Evolutionary conservation across 92 coral and sea anemone species (phyloP).

Genomic region (Parazoanthus darwini): DNA sequence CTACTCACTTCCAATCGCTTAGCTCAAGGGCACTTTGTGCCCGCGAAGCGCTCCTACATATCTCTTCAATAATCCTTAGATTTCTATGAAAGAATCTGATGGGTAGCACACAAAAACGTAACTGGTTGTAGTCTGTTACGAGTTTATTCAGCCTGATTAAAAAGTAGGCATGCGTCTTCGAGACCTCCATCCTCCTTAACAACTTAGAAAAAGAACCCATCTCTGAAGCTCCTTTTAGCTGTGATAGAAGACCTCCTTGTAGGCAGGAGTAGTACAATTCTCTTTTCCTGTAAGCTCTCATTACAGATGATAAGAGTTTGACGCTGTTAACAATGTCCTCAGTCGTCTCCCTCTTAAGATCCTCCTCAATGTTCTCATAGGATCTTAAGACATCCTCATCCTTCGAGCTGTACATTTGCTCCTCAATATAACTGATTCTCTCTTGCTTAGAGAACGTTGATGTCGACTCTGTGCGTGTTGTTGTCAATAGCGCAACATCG

Average conservation of each 20-base stretch:
- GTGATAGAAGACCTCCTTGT: conserved; percentile 1
- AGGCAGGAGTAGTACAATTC: conserved; percentile 1
- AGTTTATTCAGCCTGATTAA: background rate
- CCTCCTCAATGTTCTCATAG: conserved; percentile 5
- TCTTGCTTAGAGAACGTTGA: conserved; percentile 13
- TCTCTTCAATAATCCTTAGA: background rate
- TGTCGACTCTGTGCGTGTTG: conserved; percentile 15
- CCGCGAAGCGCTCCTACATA: background rate
- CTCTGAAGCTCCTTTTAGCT: background rate
- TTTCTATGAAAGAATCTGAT: background rate
- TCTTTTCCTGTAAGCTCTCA: background rate
- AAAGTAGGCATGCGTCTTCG: background rate
- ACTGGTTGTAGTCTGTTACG: background rate
- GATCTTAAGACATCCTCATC: conserved; percentile 9
- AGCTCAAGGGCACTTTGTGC: too few relatives aligned
- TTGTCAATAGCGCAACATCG: conserved; percentile 10
- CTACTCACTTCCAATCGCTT: too few relatives aligned
- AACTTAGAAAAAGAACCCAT: too few relatives aligned
- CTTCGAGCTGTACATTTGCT: conserved; percentile 14
- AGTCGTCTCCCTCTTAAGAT: background rate
- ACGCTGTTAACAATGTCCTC: conserved; percentile 1
- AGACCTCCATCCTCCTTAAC: background rate
- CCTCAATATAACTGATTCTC: conserved; percentile 13
- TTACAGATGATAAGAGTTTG: background rate
- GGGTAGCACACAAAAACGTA: background rate